Evolutionary conservation across 2,888 invertebrate genomes (phyloP), one percentile per base, ranked within the genome.

Genomic region (Orchesella flavescens): DNA sequence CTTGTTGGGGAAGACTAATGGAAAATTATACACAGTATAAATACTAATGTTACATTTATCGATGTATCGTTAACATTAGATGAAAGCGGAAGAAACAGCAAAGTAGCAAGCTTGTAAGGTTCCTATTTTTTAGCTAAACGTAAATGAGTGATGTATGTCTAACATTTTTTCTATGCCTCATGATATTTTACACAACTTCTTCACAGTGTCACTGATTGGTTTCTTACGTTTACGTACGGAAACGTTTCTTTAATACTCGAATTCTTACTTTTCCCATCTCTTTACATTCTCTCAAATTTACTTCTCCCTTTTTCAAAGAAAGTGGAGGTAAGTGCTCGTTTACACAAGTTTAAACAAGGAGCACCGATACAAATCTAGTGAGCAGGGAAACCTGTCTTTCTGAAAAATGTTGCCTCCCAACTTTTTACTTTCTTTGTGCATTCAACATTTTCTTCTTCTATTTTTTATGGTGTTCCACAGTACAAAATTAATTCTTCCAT

Each of bases 141-240:
- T 10, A 57, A 74, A 61, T 46, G 69, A 71, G 75, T 82, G 75
- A 82, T 69, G 69, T 76, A 75, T 75, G 82, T 75, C 69, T 76
- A 46, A 17, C 65, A n/a, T n/a, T 81, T 76, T 71, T 53, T 76
- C 61, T 63, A 10, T 68, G 34, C 15, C 15, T 55, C 43, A 15
- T 72, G 63, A 53, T 24, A 63, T 72, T 53, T 72, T 72, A 79
- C 34, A 55, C 63, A 61, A 71, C 57, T 34, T 80, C 66, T 80
- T 73, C 80, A 69, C 71, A 65, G 55, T 71, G 79, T 79, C 79
- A 79, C 71, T 79, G 79, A 79, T 79, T 79, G 72, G 69, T 72
- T 79, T 79, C 72, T 72, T 65, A 79, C 63, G 61, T 65, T 79
- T n/a, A n/a, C n/a, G n/a, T n/a, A 65, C 49, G 49, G n/a, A 59